Evolutionary conservation across 2,113 vertebrate genomes (phyloP).

Genomic region (Gobio gobio): DNA sequence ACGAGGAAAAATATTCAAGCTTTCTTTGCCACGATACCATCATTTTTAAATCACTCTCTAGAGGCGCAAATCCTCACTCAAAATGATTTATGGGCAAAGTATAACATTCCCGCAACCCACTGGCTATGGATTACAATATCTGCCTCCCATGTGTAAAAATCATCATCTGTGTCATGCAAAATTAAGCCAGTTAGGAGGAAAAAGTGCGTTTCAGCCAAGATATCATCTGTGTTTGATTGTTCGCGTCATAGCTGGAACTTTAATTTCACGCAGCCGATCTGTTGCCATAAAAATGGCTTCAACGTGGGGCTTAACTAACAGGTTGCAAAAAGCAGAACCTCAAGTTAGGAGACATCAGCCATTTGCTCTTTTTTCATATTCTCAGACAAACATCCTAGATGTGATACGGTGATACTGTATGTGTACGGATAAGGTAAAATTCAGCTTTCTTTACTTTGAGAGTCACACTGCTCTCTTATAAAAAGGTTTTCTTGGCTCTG

Average conservation of each 20-base stretch:
- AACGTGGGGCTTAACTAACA: constrained; percentile 43
- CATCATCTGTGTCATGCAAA: constrained; percentile 61
- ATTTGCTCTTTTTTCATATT: not conserved
- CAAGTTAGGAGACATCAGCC: not conserved
- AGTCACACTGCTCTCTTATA: not conserved
- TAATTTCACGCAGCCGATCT: constrained; percentile 35
- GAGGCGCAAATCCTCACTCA: constrained; percentile 56
- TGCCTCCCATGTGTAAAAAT: constrained; percentile 56
- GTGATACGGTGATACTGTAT: no score
- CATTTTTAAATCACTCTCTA: constrained; percentile 66
- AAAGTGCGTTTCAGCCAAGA: constrained; percentile 24
- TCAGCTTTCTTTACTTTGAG: not conserved
- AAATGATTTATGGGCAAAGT: constrained; percentile 67
- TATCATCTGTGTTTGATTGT: constrained; percentile 45
- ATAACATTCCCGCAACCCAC: constrained; percentile 62
- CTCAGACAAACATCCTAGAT: not conserved
- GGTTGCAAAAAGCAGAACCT: constrained; percentile 44
- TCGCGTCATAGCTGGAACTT: constrained; percentile 26
- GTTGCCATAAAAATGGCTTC: constrained; percentile 37
- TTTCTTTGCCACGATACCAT: constrained; percentile 63
- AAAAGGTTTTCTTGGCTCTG: not conserved
- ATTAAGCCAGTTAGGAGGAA: constrained; percentile 30
- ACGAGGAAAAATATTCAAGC: constrained; percentile 50
- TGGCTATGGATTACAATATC: constrained; percentile 59
- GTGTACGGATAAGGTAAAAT: not conserved